A percentile compares a stretch with the other conserved stretches of the same genome.
Evolutionary conservation across 2,888 invertebrate species (phyloP).

Genomic region (Hydropsyche betteni): DNA sequence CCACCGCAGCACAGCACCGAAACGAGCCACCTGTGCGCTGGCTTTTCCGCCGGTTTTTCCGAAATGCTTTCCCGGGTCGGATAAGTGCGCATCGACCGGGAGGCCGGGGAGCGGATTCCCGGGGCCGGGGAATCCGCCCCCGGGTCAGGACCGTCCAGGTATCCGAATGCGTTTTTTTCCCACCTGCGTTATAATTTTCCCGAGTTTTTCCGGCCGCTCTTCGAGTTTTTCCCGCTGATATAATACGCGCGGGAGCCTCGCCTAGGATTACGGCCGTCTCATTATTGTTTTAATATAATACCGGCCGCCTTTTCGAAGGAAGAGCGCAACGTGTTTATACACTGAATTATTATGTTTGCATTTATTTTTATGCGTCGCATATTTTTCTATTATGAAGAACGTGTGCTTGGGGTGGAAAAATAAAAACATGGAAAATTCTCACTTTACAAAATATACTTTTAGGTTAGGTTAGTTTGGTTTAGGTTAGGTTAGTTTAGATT

Average conservation of each 20-base stretch:
- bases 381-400: no score
- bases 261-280: slow-evolving; percentile 17
- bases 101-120: not conserved
- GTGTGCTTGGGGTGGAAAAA: no score
- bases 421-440: not conserved
- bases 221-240: not conserved
- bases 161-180: no score
- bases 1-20: not conserved
- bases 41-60: slow-evolving; percentile 16
- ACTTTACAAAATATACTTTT: not conserved
- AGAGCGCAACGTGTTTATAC: not conserved
- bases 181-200: no score
- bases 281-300: slow-evolving; percentile 20
- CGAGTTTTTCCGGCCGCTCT: no score
- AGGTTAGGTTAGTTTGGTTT: no score
- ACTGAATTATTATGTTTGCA: no score
- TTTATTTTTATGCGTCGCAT: no score
- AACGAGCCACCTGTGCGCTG: slow-evolving; percentile 27
- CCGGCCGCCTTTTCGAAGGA: not conserved
- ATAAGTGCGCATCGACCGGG: not conserved
- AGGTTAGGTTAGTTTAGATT: no score
- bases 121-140: not conserved
- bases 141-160: not conserved
- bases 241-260: not conserved
- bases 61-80: not conserved